Evolutionary conservation across 1,140 invertebrate genomes (phyloP).

Genomic region (Lethocerus indicus): DNA sequence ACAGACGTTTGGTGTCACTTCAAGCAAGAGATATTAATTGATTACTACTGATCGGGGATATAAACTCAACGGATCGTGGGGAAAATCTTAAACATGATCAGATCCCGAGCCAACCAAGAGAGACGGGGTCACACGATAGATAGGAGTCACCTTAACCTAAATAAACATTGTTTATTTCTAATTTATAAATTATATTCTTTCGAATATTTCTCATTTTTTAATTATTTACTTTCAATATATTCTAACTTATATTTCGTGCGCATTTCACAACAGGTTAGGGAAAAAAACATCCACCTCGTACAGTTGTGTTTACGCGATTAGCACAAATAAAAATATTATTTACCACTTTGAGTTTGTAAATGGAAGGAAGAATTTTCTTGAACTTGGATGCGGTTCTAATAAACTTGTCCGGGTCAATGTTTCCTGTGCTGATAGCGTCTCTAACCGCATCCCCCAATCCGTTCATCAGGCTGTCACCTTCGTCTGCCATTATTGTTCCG

Average conservation of each 20-base stretch:
- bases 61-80: no score
- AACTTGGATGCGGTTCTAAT: slow-evolving; percentile 25
- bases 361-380: slow-evolving; percentile 26
- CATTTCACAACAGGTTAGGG: neutral
- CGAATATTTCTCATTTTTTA: no score
- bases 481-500: slow-evolving; percentile 5
- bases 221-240: no score
- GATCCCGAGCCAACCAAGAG: no score
- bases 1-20: no score
- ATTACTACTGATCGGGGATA: no score
- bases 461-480: slow-evolving; percentile 10
- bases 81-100: no score
- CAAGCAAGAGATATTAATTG: no score
- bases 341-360: slow-evolving; percentile 33
- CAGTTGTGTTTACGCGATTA: neutral
- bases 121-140: no score
- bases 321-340: slow-evolving; percentile 12
- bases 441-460: slow-evolving; percentile 11
- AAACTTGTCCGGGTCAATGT: slow-evolving; percentile 22
- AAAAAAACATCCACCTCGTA: neutral
- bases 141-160: no score
- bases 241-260: neutral
- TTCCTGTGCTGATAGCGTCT: slow-evolving; percentile 7
- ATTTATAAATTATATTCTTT: no score
- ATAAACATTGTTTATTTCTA: no score